These are phyloP conservation scores for Pantherophis alleghaniensis DNA, from an alignment of 2,797 vertebrate species.

Conservation along the genomic window DNA sequence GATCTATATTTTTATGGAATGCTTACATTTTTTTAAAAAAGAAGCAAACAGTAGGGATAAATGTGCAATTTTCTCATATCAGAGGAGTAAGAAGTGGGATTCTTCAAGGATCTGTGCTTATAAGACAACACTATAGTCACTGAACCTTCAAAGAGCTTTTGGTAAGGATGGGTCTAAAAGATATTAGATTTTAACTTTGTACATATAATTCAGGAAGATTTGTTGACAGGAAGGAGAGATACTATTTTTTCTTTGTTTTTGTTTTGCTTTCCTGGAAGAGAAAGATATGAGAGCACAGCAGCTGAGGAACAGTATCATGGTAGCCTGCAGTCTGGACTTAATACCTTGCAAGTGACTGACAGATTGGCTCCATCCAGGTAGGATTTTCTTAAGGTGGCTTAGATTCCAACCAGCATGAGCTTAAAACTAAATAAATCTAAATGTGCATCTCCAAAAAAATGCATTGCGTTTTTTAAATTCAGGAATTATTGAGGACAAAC, in stretches of 20 bases:
- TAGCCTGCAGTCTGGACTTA: neutral
- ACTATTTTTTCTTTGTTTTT: neutral
- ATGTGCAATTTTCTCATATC: neutral
- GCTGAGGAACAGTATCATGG: neutral
- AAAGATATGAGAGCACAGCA: neutral
- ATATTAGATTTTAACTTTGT: neutral
- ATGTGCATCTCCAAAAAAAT: neutral
- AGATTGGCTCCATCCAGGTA: neutral
- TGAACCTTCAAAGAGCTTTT: neutral
- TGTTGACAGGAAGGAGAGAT: neutral
- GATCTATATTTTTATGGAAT: neutral
- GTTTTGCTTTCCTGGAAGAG: neutral
- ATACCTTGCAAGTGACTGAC: neutral
- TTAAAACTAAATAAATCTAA: neutral
- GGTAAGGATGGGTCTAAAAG: neutral
- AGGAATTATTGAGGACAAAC: neutral
- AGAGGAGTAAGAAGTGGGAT: neutral
- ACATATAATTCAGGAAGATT: neutral
- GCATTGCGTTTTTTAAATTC: neutral
- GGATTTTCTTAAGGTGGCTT: neutral
- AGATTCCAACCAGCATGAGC: neutral
- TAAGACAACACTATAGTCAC: neutral
- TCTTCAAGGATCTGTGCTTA: neutral
- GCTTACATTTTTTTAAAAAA: neutral
- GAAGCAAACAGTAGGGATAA: neutral